These are phyloP conservation scores for Agonopterix alstromeriana DNA, from an alignment of 2,888 invertebrate genomes.

Conservation along the genomic window DNA sequence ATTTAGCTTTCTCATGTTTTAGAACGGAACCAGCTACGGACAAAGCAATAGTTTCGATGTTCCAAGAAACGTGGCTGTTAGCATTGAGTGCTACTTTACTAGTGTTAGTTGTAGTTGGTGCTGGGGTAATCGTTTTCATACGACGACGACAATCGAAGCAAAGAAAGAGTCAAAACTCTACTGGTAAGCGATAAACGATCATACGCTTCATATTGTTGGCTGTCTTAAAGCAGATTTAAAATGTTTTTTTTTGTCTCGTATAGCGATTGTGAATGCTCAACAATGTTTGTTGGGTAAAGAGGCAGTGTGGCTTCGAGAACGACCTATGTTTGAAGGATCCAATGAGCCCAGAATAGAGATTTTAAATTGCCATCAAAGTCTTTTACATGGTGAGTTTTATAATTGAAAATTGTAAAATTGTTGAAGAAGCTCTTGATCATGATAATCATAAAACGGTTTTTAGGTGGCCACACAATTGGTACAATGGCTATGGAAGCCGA, in stretches of 20 bases:
- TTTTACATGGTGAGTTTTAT: slow-evolving; percentile 47
- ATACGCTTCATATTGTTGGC: too few species aligned
- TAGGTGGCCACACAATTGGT: slow-evolving; percentile 57
- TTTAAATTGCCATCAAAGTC: slow-evolving; percentile 62
- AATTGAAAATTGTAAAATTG: background rate
- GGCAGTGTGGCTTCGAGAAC: slow-evolving; percentile 65
- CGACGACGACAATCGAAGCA: slow-evolving; percentile 55
- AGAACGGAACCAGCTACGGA: slow-evolving; percentile 70
- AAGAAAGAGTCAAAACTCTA: slow-evolving; percentile 56
- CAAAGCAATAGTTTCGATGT: slow-evolving; percentile 65
- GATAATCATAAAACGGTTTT: slow-evolving; percentile 5
- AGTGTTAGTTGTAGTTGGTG: slow-evolving; percentile 52
- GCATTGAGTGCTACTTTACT: slow-evolving; percentile 59
- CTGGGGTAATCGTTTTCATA: slow-evolving; percentile 56
- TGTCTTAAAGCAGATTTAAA: background rate
- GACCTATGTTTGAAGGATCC: slow-evolving; percentile 61
- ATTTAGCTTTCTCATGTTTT: slow-evolving; percentile 31
- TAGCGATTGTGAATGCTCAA: slow-evolving; percentile 60
- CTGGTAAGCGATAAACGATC: slow-evolving; percentile 31
- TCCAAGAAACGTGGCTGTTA: slow-evolving; percentile 70
- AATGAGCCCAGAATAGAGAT: slow-evolving; percentile 68
- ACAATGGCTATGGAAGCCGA: slow-evolving; percentile 69
- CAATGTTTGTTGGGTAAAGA: slow-evolving; percentile 68
- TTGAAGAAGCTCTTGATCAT: background rate
- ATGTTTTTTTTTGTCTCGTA: slow-evolving; percentile 23